phyloP scores from a whole-genome alignment of 2,888 invertebrate species.

The Dromius quadrimaculatus region DNA sequence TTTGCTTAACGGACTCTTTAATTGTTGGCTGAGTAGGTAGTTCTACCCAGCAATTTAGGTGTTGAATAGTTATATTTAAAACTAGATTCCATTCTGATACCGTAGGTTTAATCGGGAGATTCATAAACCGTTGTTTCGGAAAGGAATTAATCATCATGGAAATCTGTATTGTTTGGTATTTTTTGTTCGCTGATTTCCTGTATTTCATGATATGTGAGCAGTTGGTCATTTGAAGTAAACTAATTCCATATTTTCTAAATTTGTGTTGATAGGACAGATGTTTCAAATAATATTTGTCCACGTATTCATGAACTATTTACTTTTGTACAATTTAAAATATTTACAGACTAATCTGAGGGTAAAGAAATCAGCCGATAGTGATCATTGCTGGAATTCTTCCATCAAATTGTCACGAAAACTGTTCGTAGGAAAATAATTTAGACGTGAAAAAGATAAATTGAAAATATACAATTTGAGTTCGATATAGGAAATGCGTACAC shows the following conservation, averaged over 20 bases:
- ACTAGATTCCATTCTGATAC: slow-evolving; percentile 13
- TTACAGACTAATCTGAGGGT: neutral
- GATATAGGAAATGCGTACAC: no score
- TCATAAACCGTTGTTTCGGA: slow-evolving; percentile 16
- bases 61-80: slow-evolving; percentile 1
- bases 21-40: slow-evolving; percentile 13
- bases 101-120: slow-evolving; percentile 17
- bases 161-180: neutral
- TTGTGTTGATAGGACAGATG: slow-evolving; percentile 23
- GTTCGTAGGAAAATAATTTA: no score
- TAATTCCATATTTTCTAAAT: neutral
- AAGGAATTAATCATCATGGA: slow-evolving; percentile 1
- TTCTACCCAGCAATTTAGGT: slow-evolving; percentile 15
- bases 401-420: no score
- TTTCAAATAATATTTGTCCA: slow-evolving; percentile 19
- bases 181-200: neutral
- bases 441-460: no score
- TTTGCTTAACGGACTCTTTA: slow-evolving; percentile 28
- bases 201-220: no score
- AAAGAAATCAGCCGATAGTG: neutral
- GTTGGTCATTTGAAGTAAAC: slow-evolving; percentile 9
- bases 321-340: neutral
- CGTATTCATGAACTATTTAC: neutral
- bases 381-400: no score
- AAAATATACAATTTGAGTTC: no score